Percentiles rank a stretch among this genome's conserved stretches.
These are phyloP conservation scores for Vannuccia rotundouncinata DNA, from an alignment of 2,888 invertebrate species.

Conservation along the genomic window DNA sequence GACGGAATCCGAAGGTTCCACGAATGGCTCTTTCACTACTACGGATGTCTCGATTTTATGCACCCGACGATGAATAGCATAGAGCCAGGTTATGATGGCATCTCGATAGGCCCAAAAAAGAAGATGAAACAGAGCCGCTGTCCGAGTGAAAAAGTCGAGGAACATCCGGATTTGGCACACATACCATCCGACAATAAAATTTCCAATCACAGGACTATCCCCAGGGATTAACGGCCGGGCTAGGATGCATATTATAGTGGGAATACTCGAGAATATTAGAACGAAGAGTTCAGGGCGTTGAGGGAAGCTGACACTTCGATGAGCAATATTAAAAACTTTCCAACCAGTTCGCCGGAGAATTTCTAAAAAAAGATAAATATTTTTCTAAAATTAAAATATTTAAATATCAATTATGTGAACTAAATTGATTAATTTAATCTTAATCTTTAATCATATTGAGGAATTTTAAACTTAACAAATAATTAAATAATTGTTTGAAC, in stretches of 20 bases:
- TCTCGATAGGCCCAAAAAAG: conserved; percentile 30
- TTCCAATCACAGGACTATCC: neutral
- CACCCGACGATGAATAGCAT: neutral
- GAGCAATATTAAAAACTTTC: neutral
- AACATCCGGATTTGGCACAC: conserved; percentile 24
- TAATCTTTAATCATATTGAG: no score
- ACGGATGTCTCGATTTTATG: neutral
- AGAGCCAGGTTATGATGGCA: neutral
- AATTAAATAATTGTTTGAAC: no score
- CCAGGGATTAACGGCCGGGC: neutral
- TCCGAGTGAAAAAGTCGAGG: conserved; percentile 27
- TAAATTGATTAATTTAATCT: no score
- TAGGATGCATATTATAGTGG: conserved; percentile 21
- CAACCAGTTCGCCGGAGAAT: neutral
- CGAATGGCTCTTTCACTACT: neutral
- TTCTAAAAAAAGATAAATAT: no score
- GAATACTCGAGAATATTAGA: conserved; percentile 17
- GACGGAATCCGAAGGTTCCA: neutral
- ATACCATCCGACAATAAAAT: conserved; percentile 28
- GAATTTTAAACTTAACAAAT: no score
- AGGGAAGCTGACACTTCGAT: conserved; percentile 21
- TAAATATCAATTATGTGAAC: no score
- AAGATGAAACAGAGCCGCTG: conserved; percentile 32
- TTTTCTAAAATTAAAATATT: no score
- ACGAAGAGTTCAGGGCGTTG: conserved; percentile 34